Conservation (phyloP, 2,797 vertebrate species). For the Margarornis squamiger region DNA sequence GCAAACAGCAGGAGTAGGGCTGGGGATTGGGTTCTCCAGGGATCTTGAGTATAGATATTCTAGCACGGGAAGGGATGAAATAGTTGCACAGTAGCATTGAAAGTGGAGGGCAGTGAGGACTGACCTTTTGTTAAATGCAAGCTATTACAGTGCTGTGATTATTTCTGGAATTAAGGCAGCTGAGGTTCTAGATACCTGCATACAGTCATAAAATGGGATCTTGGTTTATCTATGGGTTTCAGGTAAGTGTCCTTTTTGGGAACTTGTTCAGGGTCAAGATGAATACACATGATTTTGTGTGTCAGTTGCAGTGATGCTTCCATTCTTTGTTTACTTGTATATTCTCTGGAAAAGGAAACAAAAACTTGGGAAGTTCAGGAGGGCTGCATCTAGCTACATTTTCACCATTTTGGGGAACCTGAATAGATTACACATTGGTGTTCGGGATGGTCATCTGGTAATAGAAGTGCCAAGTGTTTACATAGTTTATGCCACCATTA, state of each 20-base stretch:
- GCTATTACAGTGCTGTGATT: background rate
- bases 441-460: background rate
- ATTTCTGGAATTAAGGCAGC: background rate
- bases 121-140: background rate
- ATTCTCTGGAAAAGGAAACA: background rate
- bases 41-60: background rate
- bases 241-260: background rate
- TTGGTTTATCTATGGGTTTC: background rate
- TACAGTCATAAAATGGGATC: background rate
- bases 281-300: background rate
- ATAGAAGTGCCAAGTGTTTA: background rate
- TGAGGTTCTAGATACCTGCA: background rate
- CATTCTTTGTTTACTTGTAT: background rate
- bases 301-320: background rate
- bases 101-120: background rate
- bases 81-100: background rate
- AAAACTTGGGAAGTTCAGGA: background rate
- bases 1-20: background rate
- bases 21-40: background rate
- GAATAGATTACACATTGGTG: background rate
- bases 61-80: background rate
- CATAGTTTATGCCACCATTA: background rate
- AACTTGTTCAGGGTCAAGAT: background rate
- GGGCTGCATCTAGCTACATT: background rate
- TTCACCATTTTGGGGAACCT: background rate